Conservation (phyloP, 2,113 vertebrate genomes). For the Indicator indicator region DNA sequence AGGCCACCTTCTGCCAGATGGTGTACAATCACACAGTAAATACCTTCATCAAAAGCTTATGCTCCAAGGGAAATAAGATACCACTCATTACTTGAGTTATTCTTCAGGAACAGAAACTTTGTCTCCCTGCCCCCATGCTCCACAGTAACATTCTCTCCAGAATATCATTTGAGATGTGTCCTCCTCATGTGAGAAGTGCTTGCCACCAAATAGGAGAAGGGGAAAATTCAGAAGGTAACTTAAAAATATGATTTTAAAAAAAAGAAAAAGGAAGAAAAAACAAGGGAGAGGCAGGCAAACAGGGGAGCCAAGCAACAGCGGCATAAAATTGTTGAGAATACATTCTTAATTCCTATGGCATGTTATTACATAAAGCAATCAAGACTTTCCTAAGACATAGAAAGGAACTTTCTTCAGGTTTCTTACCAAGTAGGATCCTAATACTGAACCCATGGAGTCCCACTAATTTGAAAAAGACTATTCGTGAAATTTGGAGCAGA, state of each 20-base stretch:
- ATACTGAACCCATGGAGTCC: background rate
- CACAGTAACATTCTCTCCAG: no score
- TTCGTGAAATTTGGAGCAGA: background rate
- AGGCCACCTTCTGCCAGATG: background rate
- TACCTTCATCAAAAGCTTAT: background rate
- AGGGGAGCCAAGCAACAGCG: background rate
- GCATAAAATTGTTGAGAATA: background rate
- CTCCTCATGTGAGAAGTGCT: background rate
- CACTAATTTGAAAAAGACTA: background rate
- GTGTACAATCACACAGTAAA: background rate
- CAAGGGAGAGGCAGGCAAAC: fast-evolving
- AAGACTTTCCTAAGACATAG: background rate
- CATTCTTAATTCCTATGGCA: background rate
- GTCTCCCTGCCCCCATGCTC: background rate
- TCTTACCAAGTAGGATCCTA: background rate
- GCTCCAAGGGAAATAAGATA: background rate
- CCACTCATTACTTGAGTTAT: background rate
- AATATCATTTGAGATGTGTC: background rate
- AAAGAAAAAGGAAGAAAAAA: no score
- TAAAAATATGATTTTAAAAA: background rate
- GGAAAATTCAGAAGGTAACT: background rate
- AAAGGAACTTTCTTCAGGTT: background rate
- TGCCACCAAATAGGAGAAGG: background rate
- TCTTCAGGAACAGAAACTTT: background rate
- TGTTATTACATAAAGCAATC: background rate